Evolutionary conservation across 2,113 vertebrate genomes (phyloP), one percentile per base, ranked within the genome.

Genomic region (Lophura nycthemera): DNA sequence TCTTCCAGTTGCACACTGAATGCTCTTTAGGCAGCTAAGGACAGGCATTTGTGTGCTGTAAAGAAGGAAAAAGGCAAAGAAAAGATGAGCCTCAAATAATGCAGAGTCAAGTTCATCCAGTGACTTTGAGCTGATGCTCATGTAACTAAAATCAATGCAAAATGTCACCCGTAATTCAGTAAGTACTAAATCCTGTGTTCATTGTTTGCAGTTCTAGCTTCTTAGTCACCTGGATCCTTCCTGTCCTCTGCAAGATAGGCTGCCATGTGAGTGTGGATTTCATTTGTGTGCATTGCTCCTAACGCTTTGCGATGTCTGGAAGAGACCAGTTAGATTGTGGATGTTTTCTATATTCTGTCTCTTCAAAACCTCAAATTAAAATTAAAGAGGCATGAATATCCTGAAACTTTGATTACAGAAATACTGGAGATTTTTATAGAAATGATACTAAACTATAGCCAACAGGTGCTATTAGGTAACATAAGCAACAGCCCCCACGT

Each of bases 361-460:
- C 45, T 93, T 72, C 34, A 52, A 85, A 83, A 50, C 32, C 6
- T 85, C 50, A 30, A 56, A 64, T 71, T 78, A 61, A 92, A 96
- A 66, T 80, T 40, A 52, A 73, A 82, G 57, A 16, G 25, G 11
- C 4, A 18, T 54, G 78, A 5, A 8, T 50, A n/a, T 11, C 14
- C 50, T 60, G 45, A 54, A 47, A 22, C 2, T 74, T 66, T 63
- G 24, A 8, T 40, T 73, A 59, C 34, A 65, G 61, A 74, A 78
- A 43, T 43, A n/a, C 5, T 71, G 30, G 60, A 36, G 8, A 20
- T 45, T 52, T 52, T 80, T 38, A 17, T 52, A 60, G 72, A 63
- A 65, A 47, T 87, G 4, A 50, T 20, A 25, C 25, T 60, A 12
- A n/a, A 25, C 64, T 45, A 8, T 16, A 29, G 13, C 22, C 57